Evolutionary conservation across 2,888 invertebrate genomes (phyloP).

Genomic region (Agrotis puta): DNA sequence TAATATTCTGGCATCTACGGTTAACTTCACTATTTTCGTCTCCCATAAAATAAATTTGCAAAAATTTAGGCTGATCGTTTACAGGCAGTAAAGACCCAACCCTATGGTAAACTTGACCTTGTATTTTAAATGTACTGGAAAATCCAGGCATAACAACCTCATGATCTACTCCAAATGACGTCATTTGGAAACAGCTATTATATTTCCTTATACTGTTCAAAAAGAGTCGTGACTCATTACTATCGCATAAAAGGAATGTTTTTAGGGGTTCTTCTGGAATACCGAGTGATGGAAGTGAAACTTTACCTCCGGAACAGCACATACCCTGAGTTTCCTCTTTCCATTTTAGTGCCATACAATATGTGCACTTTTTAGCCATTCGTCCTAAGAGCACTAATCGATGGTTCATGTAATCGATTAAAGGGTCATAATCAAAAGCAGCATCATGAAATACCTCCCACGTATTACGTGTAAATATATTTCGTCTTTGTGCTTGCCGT

Average conservation of each 20-base stretch:
- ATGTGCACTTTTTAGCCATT: background rate
- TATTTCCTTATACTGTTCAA: background rate
- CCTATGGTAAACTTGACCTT: slow-evolving; percentile 3
- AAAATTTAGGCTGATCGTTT: slow-evolving; percentile 1
- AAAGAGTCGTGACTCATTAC: slow-evolving; percentile 2
- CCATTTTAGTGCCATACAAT: background rate
- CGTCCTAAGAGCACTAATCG: no score
- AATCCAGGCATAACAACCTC: no score
- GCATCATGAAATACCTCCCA: no score
- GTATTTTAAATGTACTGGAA: background rate
- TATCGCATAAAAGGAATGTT: background rate
- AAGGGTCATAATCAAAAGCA: no score
- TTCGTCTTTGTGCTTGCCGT: no score
- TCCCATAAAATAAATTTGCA: slow-evolving; percentile 6
- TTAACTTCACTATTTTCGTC: slow-evolving; percentile 8
- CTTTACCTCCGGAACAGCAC: background rate
- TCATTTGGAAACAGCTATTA: background rate
- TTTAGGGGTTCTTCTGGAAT: slow-evolving; percentile 2
- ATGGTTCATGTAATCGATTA: no score
- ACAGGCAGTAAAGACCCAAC: background rate
- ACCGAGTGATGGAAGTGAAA: background rate
- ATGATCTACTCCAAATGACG: slow-evolving; percentile 3
- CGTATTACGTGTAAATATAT: no score
- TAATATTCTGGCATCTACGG: background rate
- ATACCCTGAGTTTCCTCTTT: background rate